phyloP scores from a whole-genome alignment of 2,888 invertebrate genomes.

The Pachymerium ferrugineum region DNA sequence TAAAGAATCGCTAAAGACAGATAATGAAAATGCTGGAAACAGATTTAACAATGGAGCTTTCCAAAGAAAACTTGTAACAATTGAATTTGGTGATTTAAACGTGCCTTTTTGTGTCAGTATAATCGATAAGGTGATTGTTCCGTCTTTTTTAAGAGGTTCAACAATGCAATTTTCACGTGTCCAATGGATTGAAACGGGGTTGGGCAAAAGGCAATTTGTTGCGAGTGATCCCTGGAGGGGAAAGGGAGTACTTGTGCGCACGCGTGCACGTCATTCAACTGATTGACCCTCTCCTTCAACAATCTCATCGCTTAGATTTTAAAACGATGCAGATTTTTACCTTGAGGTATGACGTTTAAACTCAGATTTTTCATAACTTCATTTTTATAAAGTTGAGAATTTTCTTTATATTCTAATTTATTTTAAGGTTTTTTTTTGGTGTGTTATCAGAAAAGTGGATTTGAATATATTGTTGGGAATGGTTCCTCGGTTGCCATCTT shows the following conservation, averaged over 20 bases:
- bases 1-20: too few species aligned
- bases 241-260: neutral
- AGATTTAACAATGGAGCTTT: too few species aligned
- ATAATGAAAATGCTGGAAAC: too few species aligned
- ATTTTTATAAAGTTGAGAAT: neutral
- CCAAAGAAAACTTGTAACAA: too few species aligned
- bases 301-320: neutral
- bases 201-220: conserved; percentile 25
- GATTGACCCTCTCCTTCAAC: conserved; percentile 27
- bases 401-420: neutral
- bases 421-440: neutral
- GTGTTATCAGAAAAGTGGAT: neutral
- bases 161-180: conserved; percentile 11
- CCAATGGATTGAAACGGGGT: conserved; percentile 5
- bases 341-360: neutral
- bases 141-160: too few species aligned
- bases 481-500: neutral
- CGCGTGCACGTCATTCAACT: neutral
- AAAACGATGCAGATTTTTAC: conserved; percentile 5
- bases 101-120: too few species aligned
- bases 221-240: conserved; percentile 4
- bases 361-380: too few species aligned
- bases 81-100: too few species aligned
- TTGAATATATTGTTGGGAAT: conserved; percentile 9
- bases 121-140: too few species aligned